Evolutionary conservation across 2,888 invertebrate genomes (phyloP).

Genomic region (Trachelus iudaicus): DNA sequence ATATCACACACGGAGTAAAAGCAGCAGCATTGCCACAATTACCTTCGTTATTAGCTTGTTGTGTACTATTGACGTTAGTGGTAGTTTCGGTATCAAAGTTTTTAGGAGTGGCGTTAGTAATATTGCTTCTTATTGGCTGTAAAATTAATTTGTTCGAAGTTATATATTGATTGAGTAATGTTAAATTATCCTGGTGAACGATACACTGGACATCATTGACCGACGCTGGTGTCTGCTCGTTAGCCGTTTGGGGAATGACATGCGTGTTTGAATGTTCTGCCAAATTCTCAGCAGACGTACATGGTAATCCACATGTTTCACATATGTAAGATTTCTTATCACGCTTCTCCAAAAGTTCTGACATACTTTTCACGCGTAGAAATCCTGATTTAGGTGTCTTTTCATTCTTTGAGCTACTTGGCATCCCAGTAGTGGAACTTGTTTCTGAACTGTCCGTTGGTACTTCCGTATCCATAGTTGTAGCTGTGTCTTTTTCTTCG

Average conservation of each 20-base stretch:
- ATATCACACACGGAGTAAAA: background rate
- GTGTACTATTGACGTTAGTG: background rate
- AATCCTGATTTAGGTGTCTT: conserved; percentile 19
- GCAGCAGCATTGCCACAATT: background rate
- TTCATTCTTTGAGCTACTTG: conserved; percentile 16
- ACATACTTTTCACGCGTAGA: conserved; percentile 34
- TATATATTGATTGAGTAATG: background rate
- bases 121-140: background rate
- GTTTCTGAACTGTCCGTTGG: background rate
- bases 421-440: background rate
- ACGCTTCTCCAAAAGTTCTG: conserved; percentile 24
- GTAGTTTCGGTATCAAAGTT: background rate
- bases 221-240: background rate
- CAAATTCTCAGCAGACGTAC: background rate
- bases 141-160: background rate
- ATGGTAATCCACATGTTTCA: conserved; percentile 22
- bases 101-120: background rate
- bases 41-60: background rate
- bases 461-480: background rate
- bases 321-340: conserved; percentile 27
- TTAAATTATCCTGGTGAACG: background rate
- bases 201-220: background rate
- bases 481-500: background rate
- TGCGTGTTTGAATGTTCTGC: background rate
- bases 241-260: background rate